A percentile compares a stretch with the other conserved stretches of the same genome.
Conservation (phyloP, 64 coral and sea anemone species). For the Montipora cactus region DNA sequence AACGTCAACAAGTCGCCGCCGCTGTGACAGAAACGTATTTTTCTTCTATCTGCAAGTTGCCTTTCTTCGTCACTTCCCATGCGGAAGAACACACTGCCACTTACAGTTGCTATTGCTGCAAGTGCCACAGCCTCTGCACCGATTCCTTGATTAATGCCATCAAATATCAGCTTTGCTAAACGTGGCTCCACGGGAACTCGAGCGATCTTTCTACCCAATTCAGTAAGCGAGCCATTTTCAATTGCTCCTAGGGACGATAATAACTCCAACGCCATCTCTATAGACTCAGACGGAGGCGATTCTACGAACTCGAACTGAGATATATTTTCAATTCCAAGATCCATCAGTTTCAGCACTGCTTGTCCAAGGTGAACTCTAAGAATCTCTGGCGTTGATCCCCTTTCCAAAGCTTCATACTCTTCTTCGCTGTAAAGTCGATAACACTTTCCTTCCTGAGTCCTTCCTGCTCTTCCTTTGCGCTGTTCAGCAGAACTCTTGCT, state of each 20-base stretch:
- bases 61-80: conserved; percentile 93
- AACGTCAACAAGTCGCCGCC: conserved; percentile 87
- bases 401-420: conserved; percentile 68
- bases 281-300: conserved; percentile 72
- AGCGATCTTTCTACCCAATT: conserved; percentile 78
- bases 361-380: conserved; percentile 86
- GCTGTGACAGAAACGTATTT: conserved; percentile 76
- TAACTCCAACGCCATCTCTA: conserved; percentile 34
- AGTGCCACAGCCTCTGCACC: conserved; percentile 76
- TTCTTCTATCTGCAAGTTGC: conserved; percentile 72
- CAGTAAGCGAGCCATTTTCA: conserved; percentile 55
- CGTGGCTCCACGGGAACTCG: conserved; percentile 78
- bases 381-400: conserved; percentile 80
- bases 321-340: conserved; percentile 77
- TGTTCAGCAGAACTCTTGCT: conserved; percentile 92
- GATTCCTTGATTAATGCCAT: conserved; percentile 74
- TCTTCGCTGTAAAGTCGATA: conserved; percentile 82
- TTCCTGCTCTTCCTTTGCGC: conserved; percentile 84
- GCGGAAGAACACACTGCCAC: conserved; percentile 83
- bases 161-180: conserved; percentile 74
- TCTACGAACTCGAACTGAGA: conserved; percentile 85
- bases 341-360: conserved; percentile 90
- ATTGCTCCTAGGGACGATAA: conserved; percentile 74
- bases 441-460: conserved; percentile 86
- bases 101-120: conserved; percentile 75